phyloP scores from a whole-genome alignment of 2,888 invertebrate species.

The Pseudoips prasinana region DNA sequence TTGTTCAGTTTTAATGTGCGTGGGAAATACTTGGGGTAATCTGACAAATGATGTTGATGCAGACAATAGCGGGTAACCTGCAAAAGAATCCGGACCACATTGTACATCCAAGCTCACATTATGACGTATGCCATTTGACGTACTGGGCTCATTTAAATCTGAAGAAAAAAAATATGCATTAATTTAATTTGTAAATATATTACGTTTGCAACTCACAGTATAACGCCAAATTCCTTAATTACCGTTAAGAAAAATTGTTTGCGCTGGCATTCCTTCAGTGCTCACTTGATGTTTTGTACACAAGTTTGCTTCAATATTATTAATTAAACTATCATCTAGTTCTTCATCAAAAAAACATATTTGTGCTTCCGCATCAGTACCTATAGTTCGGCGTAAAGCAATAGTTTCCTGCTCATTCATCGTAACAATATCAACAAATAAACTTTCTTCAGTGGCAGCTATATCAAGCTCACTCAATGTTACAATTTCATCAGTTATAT shows the following conservation, averaged over 20 bases:
- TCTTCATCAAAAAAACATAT: constrained; percentile 27
- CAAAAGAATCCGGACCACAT: constrained; percentile 61
- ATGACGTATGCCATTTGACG: constrained; percentile 72
- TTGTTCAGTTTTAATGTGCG: constrained; percentile 50
- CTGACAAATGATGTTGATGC: constrained; percentile 48
- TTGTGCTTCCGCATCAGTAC: constrained; percentile 44
- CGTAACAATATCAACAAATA: constrained; percentile 53
- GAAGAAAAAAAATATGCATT: constrained; percentile 19
- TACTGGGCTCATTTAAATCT: constrained; percentile 74
- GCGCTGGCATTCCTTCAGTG: constrained; percentile 44
- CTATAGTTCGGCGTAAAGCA: constrained; percentile 51
- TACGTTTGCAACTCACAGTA: neutral
- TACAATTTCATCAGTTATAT: constrained; percentile 1
- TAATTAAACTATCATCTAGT: constrained; percentile 22
- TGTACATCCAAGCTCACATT: constrained; percentile 60
- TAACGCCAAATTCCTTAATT: constrained; percentile 8
- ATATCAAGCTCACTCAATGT: constrained; percentile 19
- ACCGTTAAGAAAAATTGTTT: constrained; percentile 67
- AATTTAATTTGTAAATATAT: neutral
- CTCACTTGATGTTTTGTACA: constrained; percentile 35
- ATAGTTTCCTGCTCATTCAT: constrained; percentile 53
- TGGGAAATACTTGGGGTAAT: constrained; percentile 40
- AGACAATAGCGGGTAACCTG: constrained; percentile 39
- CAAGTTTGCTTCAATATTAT: constrained; percentile 41
- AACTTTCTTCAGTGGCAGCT: constrained; percentile 48